phyloP scores from a whole-genome alignment of 1,140 invertebrate genomes.

The Trichogramma pretiosum region DNA sequence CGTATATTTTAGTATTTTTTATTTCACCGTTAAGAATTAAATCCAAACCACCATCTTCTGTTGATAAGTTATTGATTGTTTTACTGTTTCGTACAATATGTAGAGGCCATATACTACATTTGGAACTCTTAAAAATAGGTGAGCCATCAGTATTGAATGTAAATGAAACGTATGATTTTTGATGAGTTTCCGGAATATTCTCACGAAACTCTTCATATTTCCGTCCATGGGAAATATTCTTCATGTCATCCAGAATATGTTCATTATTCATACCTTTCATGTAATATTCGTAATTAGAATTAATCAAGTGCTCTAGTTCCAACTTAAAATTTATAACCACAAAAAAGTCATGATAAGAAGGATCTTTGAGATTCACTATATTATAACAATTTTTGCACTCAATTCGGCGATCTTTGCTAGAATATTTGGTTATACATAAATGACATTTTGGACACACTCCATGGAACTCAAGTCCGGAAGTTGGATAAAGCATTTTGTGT shows the following conservation, averaged over 20 bases:
- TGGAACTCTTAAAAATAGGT: slow-evolving; percentile 15
- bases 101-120: slow-evolving; percentile 16
- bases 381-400: slow-evolving; percentile 7
- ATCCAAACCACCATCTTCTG: too few relatives aligned
- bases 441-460: slow-evolving; percentile 17
- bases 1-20: too few relatives aligned
- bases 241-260: neutral
- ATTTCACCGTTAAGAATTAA: too few relatives aligned
- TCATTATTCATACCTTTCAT: slow-evolving; percentile 1
- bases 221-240: slow-evolving; percentile 14
- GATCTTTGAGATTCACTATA: slow-evolving; percentile 14
- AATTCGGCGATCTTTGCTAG: neutral
- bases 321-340: slow-evolving; percentile 10
- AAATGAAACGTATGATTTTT: slow-evolving; percentile 6
- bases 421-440: slow-evolving; percentile 4
- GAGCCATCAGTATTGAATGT: slow-evolving; percentile 16
- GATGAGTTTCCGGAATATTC: slow-evolving; percentile 1
- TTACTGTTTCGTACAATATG: too few relatives aligned
- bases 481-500: slow-evolving; percentile 17
- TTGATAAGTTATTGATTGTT: too few relatives aligned
- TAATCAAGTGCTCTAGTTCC: slow-evolving; percentile 8
- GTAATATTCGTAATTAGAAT: slow-evolving; percentile 11
- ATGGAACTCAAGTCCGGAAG: slow-evolving; percentile 13
- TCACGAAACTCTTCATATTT: slow-evolving; percentile 11
- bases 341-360: slow-evolving; percentile 16